Percentiles rank a stretch among this genome's conserved stretches.
phyloP scores from a whole-genome alignment of 2,797 vertebrate species.

The Eospalax fontanierii region DNA sequence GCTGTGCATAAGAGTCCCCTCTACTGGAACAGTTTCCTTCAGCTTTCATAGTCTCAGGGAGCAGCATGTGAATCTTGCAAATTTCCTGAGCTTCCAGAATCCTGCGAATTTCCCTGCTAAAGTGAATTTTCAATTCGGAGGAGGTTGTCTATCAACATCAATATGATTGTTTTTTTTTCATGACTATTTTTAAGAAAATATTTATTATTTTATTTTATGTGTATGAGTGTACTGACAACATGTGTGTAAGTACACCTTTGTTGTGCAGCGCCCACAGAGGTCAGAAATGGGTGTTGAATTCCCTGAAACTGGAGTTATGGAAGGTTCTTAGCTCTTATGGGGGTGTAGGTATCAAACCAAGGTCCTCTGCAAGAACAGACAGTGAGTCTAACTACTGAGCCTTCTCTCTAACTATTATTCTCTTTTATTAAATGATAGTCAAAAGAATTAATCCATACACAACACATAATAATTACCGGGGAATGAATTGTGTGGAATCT shows the following conservation, averaged over 20 bases:
- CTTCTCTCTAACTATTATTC: not conserved
- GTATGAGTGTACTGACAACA: no score
- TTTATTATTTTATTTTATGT: no score
- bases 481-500: no score
- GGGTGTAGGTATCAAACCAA: not conserved
- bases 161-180: not conserved
- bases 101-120: no score
- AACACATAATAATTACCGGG: no score
- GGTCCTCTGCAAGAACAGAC: not conserved
- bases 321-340: not conserved
- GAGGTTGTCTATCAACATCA: not conserved
- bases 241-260: no score
- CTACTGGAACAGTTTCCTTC: no score
- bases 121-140: not conserved
- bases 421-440: not conserved
- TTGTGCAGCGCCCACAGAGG: not conserved
- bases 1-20: not conserved
- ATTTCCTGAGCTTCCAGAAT: not conserved
- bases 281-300: no score
- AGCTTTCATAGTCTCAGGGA: not conserved
- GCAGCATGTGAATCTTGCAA: not conserved
- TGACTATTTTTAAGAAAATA: no score
- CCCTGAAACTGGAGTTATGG: not conserved
- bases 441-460: not conserved
- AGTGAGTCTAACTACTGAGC: not conserved